Evolutionary conservation across 2,888 invertebrate species (phyloP).

Genomic region (Junonia oenone): DNA sequence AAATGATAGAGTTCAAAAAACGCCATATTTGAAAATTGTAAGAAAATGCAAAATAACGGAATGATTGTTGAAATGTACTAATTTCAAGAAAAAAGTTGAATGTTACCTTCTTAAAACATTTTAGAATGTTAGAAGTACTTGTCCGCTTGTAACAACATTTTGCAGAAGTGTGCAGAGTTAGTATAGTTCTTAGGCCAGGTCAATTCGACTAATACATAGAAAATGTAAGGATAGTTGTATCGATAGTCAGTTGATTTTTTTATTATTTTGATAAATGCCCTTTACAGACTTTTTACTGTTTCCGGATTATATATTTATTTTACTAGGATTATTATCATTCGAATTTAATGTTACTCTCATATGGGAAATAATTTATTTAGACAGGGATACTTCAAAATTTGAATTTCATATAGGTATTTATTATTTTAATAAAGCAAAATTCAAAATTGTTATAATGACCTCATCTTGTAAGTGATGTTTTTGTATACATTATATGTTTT

Average conservation of each 20-base stretch:
- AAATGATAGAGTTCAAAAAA: neutral
- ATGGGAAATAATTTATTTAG: neutral
- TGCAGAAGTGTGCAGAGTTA: conserved; percentile 7
- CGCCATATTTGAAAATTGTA: neutral
- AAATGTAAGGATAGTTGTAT: neutral
- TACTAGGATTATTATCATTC: neutral
- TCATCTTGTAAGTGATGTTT: neutral
- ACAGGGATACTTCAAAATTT: neutral
- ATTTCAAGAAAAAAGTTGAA: neutral
- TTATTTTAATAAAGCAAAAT: neutral
- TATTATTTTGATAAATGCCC: neutral
- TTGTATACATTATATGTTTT: conserved; percentile 1
- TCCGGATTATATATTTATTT: conserved; percentile 1
- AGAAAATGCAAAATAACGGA: neutral
- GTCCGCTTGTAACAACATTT: conserved; percentile 1
- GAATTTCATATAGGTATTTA: neutral
- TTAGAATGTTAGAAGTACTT: conserved; percentile 1
- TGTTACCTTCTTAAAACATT: neutral
- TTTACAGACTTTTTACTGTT: conserved; percentile 3
- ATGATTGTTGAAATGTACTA: neutral
- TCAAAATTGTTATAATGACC: neutral
- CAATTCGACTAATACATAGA: conserved; percentile 35
- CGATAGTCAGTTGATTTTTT: neutral
- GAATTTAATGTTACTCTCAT: neutral
- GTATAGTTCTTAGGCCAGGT: conserved; percentile 36